These are phyloP conservation scores for Gambelia wislizenii DNA, from an alignment of 2,797 vertebrate genomes.

Conservation along the genomic window DNA sequence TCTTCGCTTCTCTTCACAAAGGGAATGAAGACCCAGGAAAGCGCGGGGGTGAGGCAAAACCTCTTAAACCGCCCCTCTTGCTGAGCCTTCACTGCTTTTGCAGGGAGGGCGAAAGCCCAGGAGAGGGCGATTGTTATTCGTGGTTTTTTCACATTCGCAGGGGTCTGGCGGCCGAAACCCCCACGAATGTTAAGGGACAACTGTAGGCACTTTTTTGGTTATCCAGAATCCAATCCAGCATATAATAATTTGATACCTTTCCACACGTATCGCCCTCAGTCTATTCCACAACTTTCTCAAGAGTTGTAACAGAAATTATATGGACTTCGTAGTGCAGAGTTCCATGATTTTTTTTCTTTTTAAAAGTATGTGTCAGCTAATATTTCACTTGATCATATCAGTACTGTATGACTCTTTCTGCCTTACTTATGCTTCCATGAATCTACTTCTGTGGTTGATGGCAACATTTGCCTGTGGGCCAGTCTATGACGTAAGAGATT, in stretches of 20 bases:
- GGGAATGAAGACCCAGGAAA: too few relatives aligned
- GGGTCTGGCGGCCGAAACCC: too few relatives aligned
- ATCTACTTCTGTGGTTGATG: background rate
- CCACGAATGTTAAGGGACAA: too few relatives aligned
- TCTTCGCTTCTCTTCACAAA: too few relatives aligned
- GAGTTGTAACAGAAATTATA: background rate
- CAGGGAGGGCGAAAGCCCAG: too few relatives aligned
- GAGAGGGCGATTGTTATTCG: too few relatives aligned
- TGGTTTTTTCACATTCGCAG: too few relatives aligned
- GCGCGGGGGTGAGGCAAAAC: too few relatives aligned
- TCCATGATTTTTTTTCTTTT: rapidly evolving
- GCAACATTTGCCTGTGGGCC: background rate
- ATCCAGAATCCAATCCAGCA: background rate
- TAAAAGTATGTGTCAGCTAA: rapidly evolving
- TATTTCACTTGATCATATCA: background rate
- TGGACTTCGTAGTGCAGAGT: background rate
- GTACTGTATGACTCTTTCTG: background rate
- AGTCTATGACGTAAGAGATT: too few relatives aligned
- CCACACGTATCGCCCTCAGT: background rate
- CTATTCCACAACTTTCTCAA: background rate
- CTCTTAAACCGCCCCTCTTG: too few relatives aligned
- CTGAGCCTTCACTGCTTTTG: too few relatives aligned
- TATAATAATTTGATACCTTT: background rate
- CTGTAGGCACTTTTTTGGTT: background rate
- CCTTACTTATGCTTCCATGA: background rate